Percentiles rank a stretch among this genome's conserved stretches.
Conservation (phyloP, 1,140 invertebrate genomes). For the Tetramorium parvispinum region DNA sequence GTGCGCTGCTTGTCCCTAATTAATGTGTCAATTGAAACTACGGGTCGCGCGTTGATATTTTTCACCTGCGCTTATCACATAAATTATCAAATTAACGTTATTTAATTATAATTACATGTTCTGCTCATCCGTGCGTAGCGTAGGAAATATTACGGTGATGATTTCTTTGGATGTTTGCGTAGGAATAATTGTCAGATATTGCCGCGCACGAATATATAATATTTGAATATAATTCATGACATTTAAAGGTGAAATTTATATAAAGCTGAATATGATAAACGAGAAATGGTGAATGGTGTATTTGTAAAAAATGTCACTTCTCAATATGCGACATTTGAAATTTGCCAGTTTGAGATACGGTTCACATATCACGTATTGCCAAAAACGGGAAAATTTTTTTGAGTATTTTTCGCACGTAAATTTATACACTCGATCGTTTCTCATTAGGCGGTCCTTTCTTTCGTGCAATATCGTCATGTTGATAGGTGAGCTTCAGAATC, state of each 20-base stretch:
- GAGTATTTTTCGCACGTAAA: neutral
- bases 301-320: neutral
- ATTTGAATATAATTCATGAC: neutral
- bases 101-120: neutral
- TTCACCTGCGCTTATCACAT: neutral
- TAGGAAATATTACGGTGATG: neutral
- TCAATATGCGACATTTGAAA: neutral
- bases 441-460: conserved; percentile 31
- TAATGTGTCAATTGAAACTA: conserved; percentile 50
- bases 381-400: neutral
- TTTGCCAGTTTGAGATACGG: neutral
- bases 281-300: neutral
- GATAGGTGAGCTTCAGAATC: neutral
- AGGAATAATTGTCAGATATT: neutral
- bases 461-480: neutral
- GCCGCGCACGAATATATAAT: neutral
- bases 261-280: neutral
- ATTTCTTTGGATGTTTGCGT: too few species aligned
- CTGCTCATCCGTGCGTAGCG: neutral
- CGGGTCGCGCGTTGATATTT: conserved; percentile 26
- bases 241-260: neutral
- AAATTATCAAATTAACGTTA: conserved; percentile 28
- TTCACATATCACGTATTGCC: neutral
- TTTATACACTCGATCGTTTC: conserved; percentile 26
- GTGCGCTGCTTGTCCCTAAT: conserved; percentile 37